Percentiles rank a stretch among this genome's conserved stretches.
phyloP scores from a whole-genome alignment of 1,140 invertebrate genomes.

The Eupristina koningsbergeri region DNA sequence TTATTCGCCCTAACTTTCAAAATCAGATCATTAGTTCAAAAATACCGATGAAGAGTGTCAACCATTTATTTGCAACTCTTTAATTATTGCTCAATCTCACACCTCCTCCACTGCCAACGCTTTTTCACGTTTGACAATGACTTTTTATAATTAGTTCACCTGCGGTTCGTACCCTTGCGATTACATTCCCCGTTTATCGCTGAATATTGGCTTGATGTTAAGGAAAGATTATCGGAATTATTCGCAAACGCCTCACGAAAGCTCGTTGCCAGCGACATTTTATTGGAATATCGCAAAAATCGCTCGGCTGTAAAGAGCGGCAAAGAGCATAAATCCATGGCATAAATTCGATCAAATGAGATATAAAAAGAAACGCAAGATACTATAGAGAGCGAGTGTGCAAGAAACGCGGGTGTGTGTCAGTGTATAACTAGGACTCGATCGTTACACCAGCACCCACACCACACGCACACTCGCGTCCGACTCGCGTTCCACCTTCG shows the following conservation, averaged over 20 bases:
- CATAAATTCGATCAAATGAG: background rate
- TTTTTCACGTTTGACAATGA: background rate
- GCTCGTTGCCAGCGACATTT: background rate
- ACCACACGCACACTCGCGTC: background rate
- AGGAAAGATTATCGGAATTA: background rate
- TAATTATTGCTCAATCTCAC: too few species aligned
- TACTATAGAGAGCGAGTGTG: background rate
- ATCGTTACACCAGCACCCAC: slow-evolving; percentile 9
- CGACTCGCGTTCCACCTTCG: background rate
- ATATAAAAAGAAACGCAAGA: slow-evolving; percentile 5
- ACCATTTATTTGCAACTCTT: too few species aligned
- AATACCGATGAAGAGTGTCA: too few species aligned
- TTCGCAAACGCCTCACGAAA: background rate
- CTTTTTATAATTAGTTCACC: too few species aligned
- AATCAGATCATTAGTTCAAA: background rate
- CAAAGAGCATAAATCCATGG: background rate
- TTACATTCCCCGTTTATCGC: too few species aligned
- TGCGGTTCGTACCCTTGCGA: too few species aligned
- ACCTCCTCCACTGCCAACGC: background rate
- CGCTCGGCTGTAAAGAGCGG: background rate
- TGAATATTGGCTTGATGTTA: background rate
- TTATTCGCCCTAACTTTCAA: background rate
- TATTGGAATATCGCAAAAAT: background rate
- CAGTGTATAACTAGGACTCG: slow-evolving; percentile 31
- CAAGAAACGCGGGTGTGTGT: background rate